A percentile compares a stretch with the other conserved stretches of the same genome.
phyloP scores from a whole-genome alignment of 2,888 invertebrate genomes.

The Escarpia spicata region DNA sequence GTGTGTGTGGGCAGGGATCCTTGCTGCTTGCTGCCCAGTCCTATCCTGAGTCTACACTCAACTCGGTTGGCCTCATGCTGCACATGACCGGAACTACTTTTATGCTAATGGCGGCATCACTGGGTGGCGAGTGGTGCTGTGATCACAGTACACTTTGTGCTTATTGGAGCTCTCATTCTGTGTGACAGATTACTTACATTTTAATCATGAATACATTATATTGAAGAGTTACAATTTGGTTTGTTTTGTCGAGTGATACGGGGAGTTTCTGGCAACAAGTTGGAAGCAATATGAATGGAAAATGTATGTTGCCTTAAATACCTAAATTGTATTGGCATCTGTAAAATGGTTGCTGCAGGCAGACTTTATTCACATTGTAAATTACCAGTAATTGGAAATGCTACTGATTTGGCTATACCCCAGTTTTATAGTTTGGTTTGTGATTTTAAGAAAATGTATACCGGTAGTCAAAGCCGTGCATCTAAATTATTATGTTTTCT shows the following conservation, averaged over 20 bases:
- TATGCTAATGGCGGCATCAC: background rate
- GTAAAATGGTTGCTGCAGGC: background rate
- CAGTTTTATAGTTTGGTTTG: background rate
- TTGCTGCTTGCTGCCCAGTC: background rate
- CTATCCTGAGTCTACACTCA: background rate
- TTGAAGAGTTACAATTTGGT: background rate
- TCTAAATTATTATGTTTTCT: background rate
- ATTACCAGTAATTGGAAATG: background rate
- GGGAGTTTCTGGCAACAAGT: background rate
- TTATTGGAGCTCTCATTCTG: background rate
- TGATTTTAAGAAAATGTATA: background rate
- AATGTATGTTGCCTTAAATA: background rate
- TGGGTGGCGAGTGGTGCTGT: background rate
- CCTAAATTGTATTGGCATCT: background rate
- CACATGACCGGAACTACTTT: constrained; percentile 6
- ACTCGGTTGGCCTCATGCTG: background rate
- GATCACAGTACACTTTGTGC: background rate
- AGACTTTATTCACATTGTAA: background rate
- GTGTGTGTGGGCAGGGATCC: background rate
- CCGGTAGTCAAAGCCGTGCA: background rate
- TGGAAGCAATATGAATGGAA: background rate
- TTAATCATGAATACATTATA: background rate
- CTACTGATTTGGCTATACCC: background rate
- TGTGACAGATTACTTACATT: background rate
- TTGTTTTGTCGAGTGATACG: background rate